These are phyloP conservation scores for Leptura quadrifasciata DNA, from an alignment of 2,888 invertebrate genomes.

Conservation along the genomic window DNA sequence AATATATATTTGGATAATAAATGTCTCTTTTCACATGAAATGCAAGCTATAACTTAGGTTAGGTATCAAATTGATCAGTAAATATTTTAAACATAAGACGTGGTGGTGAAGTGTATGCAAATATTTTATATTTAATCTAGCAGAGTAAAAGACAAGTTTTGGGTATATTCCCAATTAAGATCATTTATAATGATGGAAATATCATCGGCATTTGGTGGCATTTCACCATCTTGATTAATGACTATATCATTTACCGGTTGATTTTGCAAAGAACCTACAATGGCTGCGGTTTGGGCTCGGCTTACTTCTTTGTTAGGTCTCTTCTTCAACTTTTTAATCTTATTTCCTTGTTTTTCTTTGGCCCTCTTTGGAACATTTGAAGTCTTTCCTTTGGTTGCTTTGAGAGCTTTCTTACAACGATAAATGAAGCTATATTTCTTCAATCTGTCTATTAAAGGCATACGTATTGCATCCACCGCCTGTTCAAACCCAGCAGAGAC, in stretches of 20 bases:
- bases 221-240: too few species aligned
- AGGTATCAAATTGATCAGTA: too few species aligned
- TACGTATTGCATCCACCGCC: slow-evolving; percentile 52
- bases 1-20: too few species aligned
- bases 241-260: background rate
- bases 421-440: slow-evolving; percentile 55
- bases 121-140: slow-evolving; percentile 15
- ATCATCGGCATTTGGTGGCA: background rate
- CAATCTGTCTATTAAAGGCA: slow-evolving; percentile 55
- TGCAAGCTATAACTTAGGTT: too few species aligned
- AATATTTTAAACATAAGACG: too few species aligned
- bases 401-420: slow-evolving; percentile 50
- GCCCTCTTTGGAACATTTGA: background rate
- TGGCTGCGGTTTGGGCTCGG: background rate
- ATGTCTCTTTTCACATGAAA: too few species aligned
- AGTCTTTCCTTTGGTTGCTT: slow-evolving; percentile 11
- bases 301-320: background rate
- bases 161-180: slow-evolving; percentile 20
- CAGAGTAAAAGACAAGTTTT: slow-evolving; percentile 34
- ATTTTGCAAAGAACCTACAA: background rate
- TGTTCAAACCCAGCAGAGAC: slow-evolving; percentile 48
- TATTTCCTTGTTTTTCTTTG: background rate
- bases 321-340: background rate
- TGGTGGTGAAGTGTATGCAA: too few species aligned
- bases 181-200: slow-evolving; percentile 29